Evolutionary conservation across 2,888 invertebrate species (phyloP).

Genomic region (Idaea straminata): DNA sequence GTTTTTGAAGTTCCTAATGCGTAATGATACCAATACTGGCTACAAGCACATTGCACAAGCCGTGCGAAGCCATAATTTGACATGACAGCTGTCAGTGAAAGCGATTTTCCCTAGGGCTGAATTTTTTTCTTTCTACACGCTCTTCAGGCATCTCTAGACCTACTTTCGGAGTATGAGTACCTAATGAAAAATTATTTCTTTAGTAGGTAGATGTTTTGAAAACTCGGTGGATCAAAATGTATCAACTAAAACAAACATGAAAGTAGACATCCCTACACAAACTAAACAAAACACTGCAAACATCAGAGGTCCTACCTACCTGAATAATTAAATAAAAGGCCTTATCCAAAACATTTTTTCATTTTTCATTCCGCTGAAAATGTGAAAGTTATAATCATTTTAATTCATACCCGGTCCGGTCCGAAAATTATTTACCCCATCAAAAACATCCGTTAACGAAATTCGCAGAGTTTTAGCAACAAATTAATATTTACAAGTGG

Average conservation of each 20-base stretch:
- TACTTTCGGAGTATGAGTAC: too few species aligned
- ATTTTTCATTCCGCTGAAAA: constrained; percentile 13
- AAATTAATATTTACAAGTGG: constrained; percentile 40
- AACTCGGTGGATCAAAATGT: neutral
- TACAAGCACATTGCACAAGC: too few species aligned
- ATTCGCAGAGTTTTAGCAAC: constrained; percentile 30
- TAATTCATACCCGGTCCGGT: constrained; percentile 22
- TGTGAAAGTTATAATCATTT: constrained; percentile 26
- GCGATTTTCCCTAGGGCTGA: too few species aligned
- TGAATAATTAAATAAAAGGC: constrained; percentile 1
- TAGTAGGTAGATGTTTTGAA: neutral
- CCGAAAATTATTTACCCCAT: constrained; percentile 28
- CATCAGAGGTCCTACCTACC: neutral
- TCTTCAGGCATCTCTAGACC: too few species aligned
- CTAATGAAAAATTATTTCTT: neutral
- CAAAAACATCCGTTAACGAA: constrained; percentile 30
- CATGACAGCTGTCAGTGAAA: too few species aligned
- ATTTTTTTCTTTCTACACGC: too few species aligned
- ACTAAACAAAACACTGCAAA: neutral
- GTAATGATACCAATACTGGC: too few species aligned
- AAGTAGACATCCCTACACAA: neutral
- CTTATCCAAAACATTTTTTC: constrained; percentile 7
- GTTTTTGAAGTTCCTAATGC: too few species aligned
- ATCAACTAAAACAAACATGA: constrained; percentile 1
- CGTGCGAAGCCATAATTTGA: too few species aligned